Evolutionary conservation across 2,797 vertebrate genomes (phyloP).

Genomic region (Acanthurus leucopareius): DNA sequence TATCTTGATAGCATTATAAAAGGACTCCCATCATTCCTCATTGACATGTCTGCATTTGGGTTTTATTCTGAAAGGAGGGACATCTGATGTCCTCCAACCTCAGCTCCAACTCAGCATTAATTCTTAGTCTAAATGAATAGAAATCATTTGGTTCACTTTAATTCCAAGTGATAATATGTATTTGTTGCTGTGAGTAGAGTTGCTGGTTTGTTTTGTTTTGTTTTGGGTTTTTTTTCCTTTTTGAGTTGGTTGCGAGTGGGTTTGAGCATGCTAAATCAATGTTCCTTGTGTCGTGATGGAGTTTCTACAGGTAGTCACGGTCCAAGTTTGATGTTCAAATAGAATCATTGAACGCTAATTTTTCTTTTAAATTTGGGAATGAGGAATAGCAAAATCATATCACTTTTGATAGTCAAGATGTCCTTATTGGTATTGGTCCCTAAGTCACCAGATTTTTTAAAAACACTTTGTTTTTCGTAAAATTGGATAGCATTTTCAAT

Average conservation of each 20-base stretch:
- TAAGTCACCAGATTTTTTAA: background rate
- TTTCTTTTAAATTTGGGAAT: constrained; percentile 19
- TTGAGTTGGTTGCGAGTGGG: constrained; percentile 40
- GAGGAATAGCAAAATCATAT: constrained; percentile 23
- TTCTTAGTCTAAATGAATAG: constrained; percentile 38
- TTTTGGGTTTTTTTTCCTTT: constrained; percentile 13
- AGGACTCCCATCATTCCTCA: constrained; percentile 39
- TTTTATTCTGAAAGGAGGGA: constrained; percentile 22
- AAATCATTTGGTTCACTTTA: constrained; percentile 21
- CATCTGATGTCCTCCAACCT: background rate
- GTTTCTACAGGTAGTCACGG: constrained; percentile 14
- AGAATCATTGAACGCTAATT: constrained; percentile 15
- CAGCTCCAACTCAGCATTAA: constrained; percentile 13
- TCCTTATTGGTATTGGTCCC: background rate
- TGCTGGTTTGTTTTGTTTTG: constrained; percentile 8
- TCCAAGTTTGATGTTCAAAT: constrained; percentile 32
- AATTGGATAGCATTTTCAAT: background rate
- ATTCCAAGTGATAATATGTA: constrained; percentile 39
- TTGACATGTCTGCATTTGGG: constrained; percentile 11
- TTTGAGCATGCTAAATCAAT: constrained; percentile 52
- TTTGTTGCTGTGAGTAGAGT: constrained; percentile 54
- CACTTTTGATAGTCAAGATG: constrained; percentile 4
- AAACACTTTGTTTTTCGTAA: background rate
- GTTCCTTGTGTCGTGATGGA: constrained; percentile 43
- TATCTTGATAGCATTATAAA: constrained; percentile 10